Percentiles rank a stretch among this genome's conserved stretches.
These are phyloP conservation scores for Ardeotis arabs DNA, from an alignment of 2,113 vertebrate species.

Conservation along the genomic window DNA sequence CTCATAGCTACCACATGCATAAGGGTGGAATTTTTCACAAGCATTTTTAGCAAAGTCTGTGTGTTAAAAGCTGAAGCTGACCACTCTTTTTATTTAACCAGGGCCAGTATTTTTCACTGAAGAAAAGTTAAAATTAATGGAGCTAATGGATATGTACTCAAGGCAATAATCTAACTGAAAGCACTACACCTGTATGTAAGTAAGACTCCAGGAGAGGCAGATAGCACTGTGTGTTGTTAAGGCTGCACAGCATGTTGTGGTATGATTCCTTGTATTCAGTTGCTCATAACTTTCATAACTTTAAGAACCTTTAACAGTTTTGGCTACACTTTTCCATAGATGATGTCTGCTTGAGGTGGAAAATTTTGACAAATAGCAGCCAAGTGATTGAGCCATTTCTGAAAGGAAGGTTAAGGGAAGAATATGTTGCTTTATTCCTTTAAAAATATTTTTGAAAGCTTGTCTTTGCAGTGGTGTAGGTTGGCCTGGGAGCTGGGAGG, in stretches of 20 bases:
- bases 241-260: background rate
- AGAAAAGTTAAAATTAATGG: background rate
- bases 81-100: background rate
- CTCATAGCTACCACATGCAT: background rate
- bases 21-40: background rate
- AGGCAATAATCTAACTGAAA: background rate
- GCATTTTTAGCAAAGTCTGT: background rate
- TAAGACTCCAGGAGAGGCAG: background rate
- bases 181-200: background rate
- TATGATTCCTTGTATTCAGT: background rate
- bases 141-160: background rate
- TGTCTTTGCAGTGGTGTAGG: background rate
- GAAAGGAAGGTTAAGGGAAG: background rate
- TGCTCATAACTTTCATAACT: background rate
- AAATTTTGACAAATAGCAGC: background rate
- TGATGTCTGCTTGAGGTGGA: background rate
- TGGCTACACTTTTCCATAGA: background rate
- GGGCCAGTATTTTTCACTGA: background rate
- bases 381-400: background rate
- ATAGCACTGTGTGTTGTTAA: background rate
- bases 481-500: background rate
- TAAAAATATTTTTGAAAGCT: background rate
- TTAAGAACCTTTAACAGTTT: background rate
- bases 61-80: background rate
- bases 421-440: background rate